Evolutionary conservation across 2,888 invertebrate species (phyloP).

Genomic region (Phengaris alcon): DNA sequence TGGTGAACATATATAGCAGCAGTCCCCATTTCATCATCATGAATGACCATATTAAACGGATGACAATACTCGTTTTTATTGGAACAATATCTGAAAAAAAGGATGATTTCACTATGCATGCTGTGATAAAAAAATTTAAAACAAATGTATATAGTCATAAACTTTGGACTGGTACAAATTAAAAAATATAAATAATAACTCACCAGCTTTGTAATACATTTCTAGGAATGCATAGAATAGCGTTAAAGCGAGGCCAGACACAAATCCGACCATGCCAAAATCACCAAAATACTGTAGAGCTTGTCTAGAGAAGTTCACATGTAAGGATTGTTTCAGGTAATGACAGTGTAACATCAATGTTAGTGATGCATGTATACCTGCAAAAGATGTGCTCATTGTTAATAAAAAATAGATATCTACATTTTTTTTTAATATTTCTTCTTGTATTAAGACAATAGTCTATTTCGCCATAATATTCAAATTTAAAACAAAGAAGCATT

Average conservation of each 20-base stretch:
- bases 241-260: slow-evolving; percentile 65
- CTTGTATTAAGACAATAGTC: too few species aligned
- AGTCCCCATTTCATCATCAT: slow-evolving; percentile 78
- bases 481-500: not conserved
- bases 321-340: slow-evolving; percentile 64
- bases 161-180: too few species aligned
- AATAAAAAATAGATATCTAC: not conserved
- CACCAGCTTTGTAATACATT: slow-evolving; percentile 66
- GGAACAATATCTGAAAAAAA: slow-evolving; percentile 66
- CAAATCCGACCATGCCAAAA: slow-evolving; percentile 70
- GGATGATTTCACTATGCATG: not conserved
- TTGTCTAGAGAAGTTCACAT: slow-evolving; percentile 72
- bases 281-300: slow-evolving; percentile 69
- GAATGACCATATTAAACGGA: slow-evolving; percentile 74
- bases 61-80: slow-evolving; percentile 65
- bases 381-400: slow-evolving; percentile 34
- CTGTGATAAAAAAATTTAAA: too few species aligned
- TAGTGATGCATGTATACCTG: slow-evolving; percentile 63
- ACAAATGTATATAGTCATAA: too few species aligned
- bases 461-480: too few species aligned
- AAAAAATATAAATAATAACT: slow-evolving; percentile 43
- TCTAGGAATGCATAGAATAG: slow-evolving; percentile 70
- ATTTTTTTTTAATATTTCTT: too few species aligned
- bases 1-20: slow-evolving; percentile 64
- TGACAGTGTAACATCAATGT: slow-evolving; percentile 67